Evolutionary conservation across 2,113 vertebrate genomes (phyloP).

Genomic region (Trogon surrucura): DNA sequence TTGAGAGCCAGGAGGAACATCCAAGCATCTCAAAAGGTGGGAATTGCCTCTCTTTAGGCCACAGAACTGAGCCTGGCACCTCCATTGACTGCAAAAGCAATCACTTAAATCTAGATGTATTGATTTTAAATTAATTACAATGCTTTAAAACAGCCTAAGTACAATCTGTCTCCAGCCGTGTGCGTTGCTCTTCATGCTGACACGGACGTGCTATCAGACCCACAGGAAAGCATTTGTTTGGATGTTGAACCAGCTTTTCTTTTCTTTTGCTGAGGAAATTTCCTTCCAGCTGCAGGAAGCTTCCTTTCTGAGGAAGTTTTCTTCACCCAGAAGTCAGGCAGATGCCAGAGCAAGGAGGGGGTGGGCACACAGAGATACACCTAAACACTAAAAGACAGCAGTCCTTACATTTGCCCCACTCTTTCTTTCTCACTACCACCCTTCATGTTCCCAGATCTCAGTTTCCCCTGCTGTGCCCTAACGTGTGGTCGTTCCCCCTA

Average conservation of each 20-base stretch:
- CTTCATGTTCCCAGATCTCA: neutral
- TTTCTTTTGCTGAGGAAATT: neutral
- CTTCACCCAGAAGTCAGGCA: neutral
- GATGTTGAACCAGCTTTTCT: neutral
- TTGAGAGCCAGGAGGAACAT: neutral
- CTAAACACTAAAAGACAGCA: neutral
- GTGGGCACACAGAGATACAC: neutral
- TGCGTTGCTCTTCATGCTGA: neutral
- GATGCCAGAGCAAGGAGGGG: neutral
- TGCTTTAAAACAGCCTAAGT: neutral
- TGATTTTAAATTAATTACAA: constrained; percentile 22
- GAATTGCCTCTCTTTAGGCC: neutral
- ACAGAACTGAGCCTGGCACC: neutral
- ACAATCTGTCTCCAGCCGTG: neutral
- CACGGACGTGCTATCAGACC: neutral
- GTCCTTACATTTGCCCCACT: neutral
- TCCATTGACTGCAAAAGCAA: neutral
- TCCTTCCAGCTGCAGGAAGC: neutral
- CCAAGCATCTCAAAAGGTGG: neutral
- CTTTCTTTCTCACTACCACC: neutral
- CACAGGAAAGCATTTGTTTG: neutral
- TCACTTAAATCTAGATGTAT: neutral
- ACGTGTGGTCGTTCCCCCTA: neutral
- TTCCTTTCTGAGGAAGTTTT: neutral
- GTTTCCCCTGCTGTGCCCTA: neutral